These are phyloP conservation scores for Tauraco erythrolophus DNA, from an alignment of 2,113 vertebrate genomes.

Conservation along the genomic window DNA sequence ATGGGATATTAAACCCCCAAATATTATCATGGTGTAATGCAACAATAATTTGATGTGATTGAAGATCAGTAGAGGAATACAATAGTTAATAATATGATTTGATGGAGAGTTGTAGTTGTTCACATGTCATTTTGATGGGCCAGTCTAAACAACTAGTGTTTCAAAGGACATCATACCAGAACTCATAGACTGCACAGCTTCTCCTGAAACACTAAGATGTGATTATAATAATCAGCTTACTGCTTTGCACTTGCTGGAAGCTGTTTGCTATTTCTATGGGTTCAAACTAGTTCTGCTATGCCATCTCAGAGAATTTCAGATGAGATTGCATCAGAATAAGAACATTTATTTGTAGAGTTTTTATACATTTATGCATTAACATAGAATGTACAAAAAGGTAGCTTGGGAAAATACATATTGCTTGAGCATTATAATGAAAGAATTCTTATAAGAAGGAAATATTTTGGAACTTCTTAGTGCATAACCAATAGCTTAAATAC, in stretches of 20 bases:
- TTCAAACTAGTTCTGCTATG: not conserved
- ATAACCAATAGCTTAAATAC: not conserved
- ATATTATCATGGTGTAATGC: not conserved
- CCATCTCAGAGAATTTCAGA: constrained; percentile 3
- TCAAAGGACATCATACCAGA: constrained; percentile 27
- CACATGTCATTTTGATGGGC: not conserved
- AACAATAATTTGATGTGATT: constrained; percentile 22
- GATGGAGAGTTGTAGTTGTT: constrained; percentile 34
- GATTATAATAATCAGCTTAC: constrained; percentile 53
- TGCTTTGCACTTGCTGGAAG: constrained; percentile 47
- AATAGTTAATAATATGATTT: not conserved
- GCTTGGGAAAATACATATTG: not conserved
- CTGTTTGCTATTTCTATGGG: constrained; percentile 31
- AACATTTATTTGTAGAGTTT: not conserved
- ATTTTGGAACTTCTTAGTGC: not conserved
- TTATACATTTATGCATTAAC: not conserved
- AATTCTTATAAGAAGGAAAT: not conserved
- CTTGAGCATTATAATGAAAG: not conserved
- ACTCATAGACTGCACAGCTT: not conserved
- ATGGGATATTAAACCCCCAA: not conserved
- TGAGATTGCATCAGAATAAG: not conserved
- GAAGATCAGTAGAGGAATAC: not conserved
- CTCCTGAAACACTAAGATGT: not conserved
- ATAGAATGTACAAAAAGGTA: not conserved
- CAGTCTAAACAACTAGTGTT: not conserved